Conservation (phyloP, 92 coral and sea anemone species). For the Galaxea fascicularis region DNA sequence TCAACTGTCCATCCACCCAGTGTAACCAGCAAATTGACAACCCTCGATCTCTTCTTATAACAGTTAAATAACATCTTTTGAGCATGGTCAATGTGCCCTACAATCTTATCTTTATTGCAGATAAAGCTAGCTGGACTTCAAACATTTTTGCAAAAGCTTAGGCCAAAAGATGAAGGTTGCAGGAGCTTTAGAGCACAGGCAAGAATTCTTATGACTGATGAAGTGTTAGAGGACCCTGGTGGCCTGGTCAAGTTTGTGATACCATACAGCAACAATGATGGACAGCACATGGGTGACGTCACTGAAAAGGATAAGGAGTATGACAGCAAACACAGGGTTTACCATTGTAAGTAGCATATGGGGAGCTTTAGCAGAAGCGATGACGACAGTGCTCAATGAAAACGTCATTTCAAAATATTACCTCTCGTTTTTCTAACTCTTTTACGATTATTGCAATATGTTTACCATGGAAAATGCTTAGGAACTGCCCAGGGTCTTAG, state of each 20-base stretch:
- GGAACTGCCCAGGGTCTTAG: too few relatives aligned
- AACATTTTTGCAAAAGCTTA: slow-evolving; percentile 32
- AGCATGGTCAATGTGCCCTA: background rate
- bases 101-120: slow-evolving; percentile 3
- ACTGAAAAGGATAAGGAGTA: slow-evolving; percentile 28
- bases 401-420: too few relatives aligned
- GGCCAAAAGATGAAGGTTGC: slow-evolving; percentile 28
- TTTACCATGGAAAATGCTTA: too few relatives aligned
- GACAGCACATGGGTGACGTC: slow-evolving; percentile 5
- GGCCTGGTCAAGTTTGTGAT: slow-evolving; percentile 35
- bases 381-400: too few relatives aligned
- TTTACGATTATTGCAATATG: too few relatives aligned
- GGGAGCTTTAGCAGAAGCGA: background rate
- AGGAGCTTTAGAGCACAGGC: slow-evolving; percentile 38
- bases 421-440: too few relatives aligned
- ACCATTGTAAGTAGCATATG: slow-evolving; percentile 22
- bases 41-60: too few relatives aligned
- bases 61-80: too few relatives aligned
- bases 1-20: too few relatives aligned
- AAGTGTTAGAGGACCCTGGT: slow-evolving; percentile 31
- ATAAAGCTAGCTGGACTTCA: slow-evolving; percentile 53
- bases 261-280: slow-evolving; percentile 29
- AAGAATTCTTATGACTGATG: slow-evolving; percentile 36
- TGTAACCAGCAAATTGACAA: too few relatives aligned
- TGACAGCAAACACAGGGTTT: slow-evolving; percentile 26